Base-by-base conservation (phyloP, 2,113 vertebrate species). In the Ceyx margarethae region DNA sequence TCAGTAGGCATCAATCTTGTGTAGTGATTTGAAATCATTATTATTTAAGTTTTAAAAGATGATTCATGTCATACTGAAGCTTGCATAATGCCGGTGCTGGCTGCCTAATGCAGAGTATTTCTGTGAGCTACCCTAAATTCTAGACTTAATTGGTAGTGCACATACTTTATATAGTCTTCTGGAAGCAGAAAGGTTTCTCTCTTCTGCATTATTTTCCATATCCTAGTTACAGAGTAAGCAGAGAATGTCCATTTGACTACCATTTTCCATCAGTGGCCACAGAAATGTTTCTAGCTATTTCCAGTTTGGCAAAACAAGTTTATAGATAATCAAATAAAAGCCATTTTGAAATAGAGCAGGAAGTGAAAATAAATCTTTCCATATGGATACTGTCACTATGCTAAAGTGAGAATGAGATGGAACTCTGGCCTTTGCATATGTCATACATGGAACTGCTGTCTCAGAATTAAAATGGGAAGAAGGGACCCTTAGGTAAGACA, bases 231-330 rank as follows among this genome's bases (percentile, higher is more conserved):
- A 68, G 45, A 69, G 18, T 54, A 62, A 62, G 15, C 46, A 15
- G 86, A 73, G 28, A 51, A 80, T 7, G 7, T 65, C 42, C 4
- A 17, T 77, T 62, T 84, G n/a, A 45, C 22, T 66, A 12, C 15
- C 1, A 1, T 76, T 80, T 88, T 72, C 42, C 10, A 50, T 4
- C 10, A 46, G 29, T 46, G 8, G 18, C 28, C 25, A 68, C 45
- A 67, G 40, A 7, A 64, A 0, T 33, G 13, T 58, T 80, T 0
- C 0, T 18, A 45, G 40, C 2, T 75, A 21, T 25, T 80, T 73
- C 54, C 4, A 53, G 5, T 61, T 76, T 57, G 42, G 19, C 19
- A 29, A 65, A 80, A 64, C 6, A 60, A 61, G 9, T 56, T 64
- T 51, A 37, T 60, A 81, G 13, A 15, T 53, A 61, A 68, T 67